Evolutionary conservation across 1,140 invertebrate genomes (phyloP).

Genomic region (Drosophila sechellia): DNA sequence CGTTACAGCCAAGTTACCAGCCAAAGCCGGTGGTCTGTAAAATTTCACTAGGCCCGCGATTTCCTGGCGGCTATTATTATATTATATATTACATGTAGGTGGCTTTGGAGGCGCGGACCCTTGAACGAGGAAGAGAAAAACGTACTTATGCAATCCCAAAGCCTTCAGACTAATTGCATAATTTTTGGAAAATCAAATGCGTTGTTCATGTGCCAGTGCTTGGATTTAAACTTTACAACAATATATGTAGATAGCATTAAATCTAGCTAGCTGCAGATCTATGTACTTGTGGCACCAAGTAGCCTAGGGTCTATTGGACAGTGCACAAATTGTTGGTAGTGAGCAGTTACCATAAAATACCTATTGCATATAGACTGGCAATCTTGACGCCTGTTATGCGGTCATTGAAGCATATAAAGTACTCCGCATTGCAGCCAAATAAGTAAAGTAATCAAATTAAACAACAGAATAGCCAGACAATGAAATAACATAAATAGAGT

Average conservation of each 20-base stretch:
- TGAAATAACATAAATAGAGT: slow-evolving; percentile 1
- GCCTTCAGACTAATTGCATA: slow-evolving; percentile 48
- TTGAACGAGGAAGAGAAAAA: slow-evolving; percentile 26
- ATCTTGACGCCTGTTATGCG: slow-evolving; percentile 40
- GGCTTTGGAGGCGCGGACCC: slow-evolving; percentile 5
- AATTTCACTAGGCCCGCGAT: slow-evolving; percentile 45
- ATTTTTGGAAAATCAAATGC: slow-evolving; percentile 24
- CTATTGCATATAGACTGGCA: slow-evolving; percentile 28
- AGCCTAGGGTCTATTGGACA: neutral
- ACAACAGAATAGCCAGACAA: neutral
- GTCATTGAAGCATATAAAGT: slow-evolving; percentile 47
- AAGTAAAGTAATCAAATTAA: neutral
- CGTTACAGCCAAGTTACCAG: slow-evolving; percentile 42
- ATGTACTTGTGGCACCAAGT: neutral
- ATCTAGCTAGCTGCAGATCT: too few relatives aligned
- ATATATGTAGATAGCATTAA: too few relatives aligned
- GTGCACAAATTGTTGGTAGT: slow-evolving; percentile 16
- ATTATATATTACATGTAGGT: neutral
- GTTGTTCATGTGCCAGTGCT: neutral
- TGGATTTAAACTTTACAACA: too few relatives aligned
- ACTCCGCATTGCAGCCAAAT: slow-evolving; percentile 9
- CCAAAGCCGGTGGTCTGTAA: slow-evolving; percentile 12
- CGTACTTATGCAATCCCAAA: slow-evolving; percentile 48
- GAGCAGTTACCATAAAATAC: slow-evolving; percentile 7
- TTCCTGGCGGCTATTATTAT: slow-evolving; percentile 46